A percentile compares a stretch with the other conserved stretches of the same genome.
These are phyloP conservation scores for Eulithis testata DNA, from an alignment of 2,888 invertebrate species.

Conservation along the genomic window DNA sequence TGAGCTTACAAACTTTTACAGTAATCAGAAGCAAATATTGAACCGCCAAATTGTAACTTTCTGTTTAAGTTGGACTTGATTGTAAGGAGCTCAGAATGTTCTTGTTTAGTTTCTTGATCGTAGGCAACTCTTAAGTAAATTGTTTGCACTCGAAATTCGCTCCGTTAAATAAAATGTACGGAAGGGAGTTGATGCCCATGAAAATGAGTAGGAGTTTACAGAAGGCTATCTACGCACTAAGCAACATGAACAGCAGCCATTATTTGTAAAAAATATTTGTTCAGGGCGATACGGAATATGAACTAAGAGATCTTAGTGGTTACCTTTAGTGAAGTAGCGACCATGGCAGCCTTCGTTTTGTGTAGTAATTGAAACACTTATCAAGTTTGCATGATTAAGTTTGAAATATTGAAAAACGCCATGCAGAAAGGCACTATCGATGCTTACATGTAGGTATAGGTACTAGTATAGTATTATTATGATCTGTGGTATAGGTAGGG, in stretches of 20 bases:
- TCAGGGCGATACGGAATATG: too few relatives aligned
- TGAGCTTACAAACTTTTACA: conserved; percentile 11
- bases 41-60: conserved; percentile 11
- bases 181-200: neutral
- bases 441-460: neutral
- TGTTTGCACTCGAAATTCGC: conserved; percentile 11
- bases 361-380: too few relatives aligned
- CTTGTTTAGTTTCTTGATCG: conserved; percentile 20
- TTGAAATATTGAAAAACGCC: neutral
- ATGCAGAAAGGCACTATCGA: neutral
- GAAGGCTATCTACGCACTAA: too few relatives aligned
- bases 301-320: too few relatives aligned
- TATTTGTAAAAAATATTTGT: too few relatives aligned
- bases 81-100: conserved; percentile 22
- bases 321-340: too few relatives aligned
- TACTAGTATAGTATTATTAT: too few relatives aligned
- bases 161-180: conserved; percentile 10
- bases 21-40: conserved; percentile 21
- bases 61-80: conserved; percentile 12
- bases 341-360: too few relatives aligned
- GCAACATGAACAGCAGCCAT: too few relatives aligned
- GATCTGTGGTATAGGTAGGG: too few relatives aligned
- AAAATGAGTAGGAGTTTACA: neutral
- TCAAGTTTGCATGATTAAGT: too few relatives aligned
- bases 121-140: conserved; percentile 15